These are phyloP conservation scores for Arrhopalites spinosus DNA, from an alignment of 2,888 invertebrate genomes.

Conservation along the genomic window DNA sequence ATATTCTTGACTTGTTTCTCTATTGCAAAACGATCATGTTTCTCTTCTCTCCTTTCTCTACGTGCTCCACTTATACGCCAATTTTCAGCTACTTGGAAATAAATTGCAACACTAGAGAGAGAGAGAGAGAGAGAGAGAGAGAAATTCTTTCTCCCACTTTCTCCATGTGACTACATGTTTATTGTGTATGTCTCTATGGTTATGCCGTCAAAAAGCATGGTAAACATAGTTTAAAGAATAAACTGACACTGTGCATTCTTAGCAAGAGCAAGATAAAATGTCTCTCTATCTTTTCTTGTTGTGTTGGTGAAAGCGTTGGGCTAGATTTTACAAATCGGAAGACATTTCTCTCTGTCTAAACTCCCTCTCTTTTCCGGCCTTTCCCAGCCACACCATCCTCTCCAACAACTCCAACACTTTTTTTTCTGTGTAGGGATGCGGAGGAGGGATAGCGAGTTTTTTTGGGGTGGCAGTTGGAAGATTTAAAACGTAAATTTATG, in stretches of 20 bases:
- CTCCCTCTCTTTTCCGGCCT: neutral
- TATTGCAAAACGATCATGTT: neutral
- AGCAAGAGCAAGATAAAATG: neutral
- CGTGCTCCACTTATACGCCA: neutral
- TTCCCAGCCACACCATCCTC: neutral
- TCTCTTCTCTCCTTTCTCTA: neutral
- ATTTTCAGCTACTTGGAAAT: too few species aligned
- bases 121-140: too few species aligned
- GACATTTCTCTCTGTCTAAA: constrained; percentile 12
- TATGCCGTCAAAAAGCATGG: too few species aligned
- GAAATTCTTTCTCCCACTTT: neutral
- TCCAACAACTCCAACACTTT: neutral
- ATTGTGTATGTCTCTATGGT: neutral
- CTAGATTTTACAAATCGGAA: neutral
- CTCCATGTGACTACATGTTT: neutral
- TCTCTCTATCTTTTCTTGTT: neutral
- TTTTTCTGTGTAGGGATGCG: too few species aligned
- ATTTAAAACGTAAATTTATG: constrained; percentile 5
- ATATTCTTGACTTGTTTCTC: neutral
- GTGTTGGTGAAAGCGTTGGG: neutral
- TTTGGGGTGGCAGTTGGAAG: neutral
- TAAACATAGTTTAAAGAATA: too few species aligned
- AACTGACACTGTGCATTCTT: neutral
- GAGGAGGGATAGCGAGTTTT: neutral
- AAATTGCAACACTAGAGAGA: too few species aligned